These are phyloP conservation scores for Catharus ustulatus DNA, from an alignment of 2,797 vertebrate genomes.

Conservation along the genomic window DNA sequence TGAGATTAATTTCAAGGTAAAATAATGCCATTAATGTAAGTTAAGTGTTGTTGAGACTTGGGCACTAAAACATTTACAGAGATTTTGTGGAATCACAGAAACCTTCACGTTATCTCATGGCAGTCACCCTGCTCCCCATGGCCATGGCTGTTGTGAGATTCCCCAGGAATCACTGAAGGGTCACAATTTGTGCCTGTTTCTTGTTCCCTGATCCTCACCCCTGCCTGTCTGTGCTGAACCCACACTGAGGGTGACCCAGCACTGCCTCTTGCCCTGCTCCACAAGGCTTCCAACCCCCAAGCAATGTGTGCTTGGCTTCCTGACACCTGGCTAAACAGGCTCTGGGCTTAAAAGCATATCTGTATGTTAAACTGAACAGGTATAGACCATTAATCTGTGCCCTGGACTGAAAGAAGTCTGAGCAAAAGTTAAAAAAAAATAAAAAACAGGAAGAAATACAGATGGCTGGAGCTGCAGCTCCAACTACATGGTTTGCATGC, in stretches of 20 bases:
- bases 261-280: background rate
- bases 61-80: background rate
- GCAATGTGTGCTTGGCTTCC: fast-evolving
- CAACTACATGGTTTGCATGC: background rate
- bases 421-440: fast-evolving
- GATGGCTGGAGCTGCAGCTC: background rate
- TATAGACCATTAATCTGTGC: background rate
- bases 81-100: background rate
- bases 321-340: background rate
- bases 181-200: background rate
- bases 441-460: background rate
- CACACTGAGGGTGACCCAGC: fast-evolving
- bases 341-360: background rate
- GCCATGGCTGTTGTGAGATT: background rate
- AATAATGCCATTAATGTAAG: background rate
- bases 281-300: background rate
- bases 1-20: background rate
- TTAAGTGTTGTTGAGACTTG: background rate
- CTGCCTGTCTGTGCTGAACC: fast-evolving
- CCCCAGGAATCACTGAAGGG: fast-evolving
- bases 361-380: background rate
- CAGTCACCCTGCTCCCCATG: fast-evolving
- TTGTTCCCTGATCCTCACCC: background rate
- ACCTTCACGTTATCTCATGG: fast-evolving
- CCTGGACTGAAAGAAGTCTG: background rate